A percentile compares a stretch with the other conserved stretches of the same genome.
Conservation (phyloP, 2,113 vertebrate genomes). For the Micronycteris hirsuta region DNA sequence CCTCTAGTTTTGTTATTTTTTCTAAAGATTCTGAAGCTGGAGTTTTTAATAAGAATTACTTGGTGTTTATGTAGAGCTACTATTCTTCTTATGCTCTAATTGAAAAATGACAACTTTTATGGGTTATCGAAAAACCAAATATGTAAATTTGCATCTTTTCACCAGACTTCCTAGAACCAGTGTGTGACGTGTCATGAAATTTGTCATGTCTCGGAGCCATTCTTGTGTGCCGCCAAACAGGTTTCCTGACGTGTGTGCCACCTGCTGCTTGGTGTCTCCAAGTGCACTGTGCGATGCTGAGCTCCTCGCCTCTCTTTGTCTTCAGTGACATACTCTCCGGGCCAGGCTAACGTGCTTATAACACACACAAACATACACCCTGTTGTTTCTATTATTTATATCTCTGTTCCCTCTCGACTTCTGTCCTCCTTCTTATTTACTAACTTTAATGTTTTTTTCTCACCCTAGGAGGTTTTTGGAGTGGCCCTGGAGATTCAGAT, state of each 20-base stretch:
- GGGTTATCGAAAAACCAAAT: not conserved
- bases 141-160: slow-evolving; percentile 1
- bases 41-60: not conserved
- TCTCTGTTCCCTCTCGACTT: not conserved
- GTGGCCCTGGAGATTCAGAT: not conserved
- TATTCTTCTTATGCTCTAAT: not conserved
- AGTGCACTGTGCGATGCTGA: not conserved
- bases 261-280: not conserved
- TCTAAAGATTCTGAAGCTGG: not conserved
- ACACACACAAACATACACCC: not conserved
- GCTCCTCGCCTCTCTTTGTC: not conserved
- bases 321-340: not conserved
- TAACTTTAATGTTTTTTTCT: not conserved
- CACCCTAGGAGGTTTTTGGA: not conserved
- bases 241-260: slow-evolving; percentile 24
- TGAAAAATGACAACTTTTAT: not conserved
- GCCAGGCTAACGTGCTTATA: not conserved
- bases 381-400: not conserved
- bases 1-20: not conserved
- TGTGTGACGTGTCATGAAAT: not conserved
- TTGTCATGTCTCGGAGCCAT: not conserved
- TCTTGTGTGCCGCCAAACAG: not conserved
- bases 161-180: not conserved
- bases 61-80: not conserved
- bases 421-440: not conserved